These are phyloP conservation scores for Acrobasis consociella DNA, from an alignment of 2,888 invertebrate genomes.

Conservation along the genomic window DNA sequence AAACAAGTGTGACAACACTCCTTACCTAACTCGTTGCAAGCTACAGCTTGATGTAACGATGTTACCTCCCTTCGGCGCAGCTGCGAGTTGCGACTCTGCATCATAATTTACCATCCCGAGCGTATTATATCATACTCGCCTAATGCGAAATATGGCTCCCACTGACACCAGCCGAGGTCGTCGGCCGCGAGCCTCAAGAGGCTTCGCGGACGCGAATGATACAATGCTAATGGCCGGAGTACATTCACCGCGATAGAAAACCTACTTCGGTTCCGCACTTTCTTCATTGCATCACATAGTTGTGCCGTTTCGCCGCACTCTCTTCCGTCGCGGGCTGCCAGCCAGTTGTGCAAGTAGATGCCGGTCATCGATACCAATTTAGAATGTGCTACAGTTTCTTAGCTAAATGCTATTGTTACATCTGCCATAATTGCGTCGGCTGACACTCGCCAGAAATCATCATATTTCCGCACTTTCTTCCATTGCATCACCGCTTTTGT, in stretches of 20 bases:
- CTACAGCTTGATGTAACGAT: conserved; percentile 65
- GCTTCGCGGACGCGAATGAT: conserved; percentile 65
- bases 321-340: conserved; percentile 63
- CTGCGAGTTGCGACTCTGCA: conserved; percentile 47
- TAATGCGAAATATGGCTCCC: conserved; percentile 51
- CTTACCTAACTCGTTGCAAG: conserved; percentile 72
- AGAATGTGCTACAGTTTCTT: conserved; percentile 58
- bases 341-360: conserved; percentile 65
- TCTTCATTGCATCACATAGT: conserved; percentile 78
- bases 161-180: conserved; percentile 70
- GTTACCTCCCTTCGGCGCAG: conserved; percentile 48
- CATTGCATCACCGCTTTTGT: conserved; percentile 59
- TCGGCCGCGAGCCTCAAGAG: conserved; percentile 56
- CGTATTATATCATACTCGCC: conserved; percentile 53
- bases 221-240: conserved; percentile 73
- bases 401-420: conserved; percentile 54
- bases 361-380: conserved; percentile 53
- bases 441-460: conserved; percentile 40
- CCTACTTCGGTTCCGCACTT: conserved; percentile 81
- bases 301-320: conserved; percentile 75
- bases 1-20: conserved; percentile 73
- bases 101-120: conserved; percentile 58
- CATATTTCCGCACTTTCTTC: conserved; percentile 66
- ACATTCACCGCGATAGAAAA: conserved; percentile 81
- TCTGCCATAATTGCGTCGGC: conserved; percentile 37